Evolutionary conservation across 92 coral and sea anemone species (phyloP), one percentile per base, ranked within the genome.

Genomic region (Zoanthus sansibaricus): DNA sequence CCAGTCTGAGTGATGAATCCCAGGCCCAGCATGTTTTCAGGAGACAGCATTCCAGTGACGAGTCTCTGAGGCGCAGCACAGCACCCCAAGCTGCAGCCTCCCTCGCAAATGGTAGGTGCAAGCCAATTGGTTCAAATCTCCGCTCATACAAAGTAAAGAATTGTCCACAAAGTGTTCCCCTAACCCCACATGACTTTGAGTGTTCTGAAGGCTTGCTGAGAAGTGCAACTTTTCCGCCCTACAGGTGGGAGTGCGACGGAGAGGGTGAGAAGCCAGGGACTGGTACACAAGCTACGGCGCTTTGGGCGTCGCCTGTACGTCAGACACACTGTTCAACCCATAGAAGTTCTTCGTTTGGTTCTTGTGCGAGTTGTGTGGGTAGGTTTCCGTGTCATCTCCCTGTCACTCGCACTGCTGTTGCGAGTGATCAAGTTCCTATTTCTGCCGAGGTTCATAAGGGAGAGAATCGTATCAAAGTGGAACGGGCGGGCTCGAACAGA

Each of bases 221-320:
- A 80, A 91, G 94, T 84, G 94, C 94, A 72, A 88, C 94, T 90
- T 94, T 93, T 93, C 95, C 95, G 70, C 92, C 94, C 87, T 90
- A 79, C 87, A 94, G 98, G 95, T 94, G 95, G 95, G 88, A 92
- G 49, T 56, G 31, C 70, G 45, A 76, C 59, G 31, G 66, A 84
- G 91, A 83, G 74, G 76, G 83, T 56, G 61, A 54, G 18, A 11
- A 25, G 46, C 59, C 73, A 6, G 45, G 75, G 87, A 10, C 37
- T 89, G 67, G 78, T 76, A 20, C 82, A 31, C 82, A 87, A 93
- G 47, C 83, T 94, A 75, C 46, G 76, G 37, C 87, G 80, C 42
- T 83, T 78, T 49, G 86, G 82, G 86, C 71, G 71, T 72, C 80
- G 91, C 20, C 87, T 91, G 51, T 87, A 88, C 83, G 75, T 91